Evolutionary conservation across 92 coral and sea anemone genomes (phyloP).

Genomic region (Pocillopora grandis): DNA sequence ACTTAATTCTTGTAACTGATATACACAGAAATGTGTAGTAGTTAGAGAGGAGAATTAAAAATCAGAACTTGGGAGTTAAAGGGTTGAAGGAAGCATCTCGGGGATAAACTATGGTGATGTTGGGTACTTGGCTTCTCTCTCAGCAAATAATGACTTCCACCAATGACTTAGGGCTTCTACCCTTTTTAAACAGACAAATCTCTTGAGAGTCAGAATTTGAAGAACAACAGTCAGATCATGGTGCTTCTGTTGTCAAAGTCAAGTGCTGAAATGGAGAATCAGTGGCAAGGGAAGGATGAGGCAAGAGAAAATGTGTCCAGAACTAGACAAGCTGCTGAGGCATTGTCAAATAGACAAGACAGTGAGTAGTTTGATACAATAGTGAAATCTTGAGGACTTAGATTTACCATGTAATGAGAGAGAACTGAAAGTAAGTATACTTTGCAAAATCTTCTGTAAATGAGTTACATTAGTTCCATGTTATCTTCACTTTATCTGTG

Average conservation of each 20-base stretch:
- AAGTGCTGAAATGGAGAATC: slow-evolving; percentile 53
- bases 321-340: slow-evolving; percentile 89
- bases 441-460: too few relatives aligned
- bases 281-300: slow-evolving; percentile 53
- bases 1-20: too few relatives aligned
- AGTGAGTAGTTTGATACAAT: slow-evolving; percentile 46
- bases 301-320: slow-evolving; percentile 68
- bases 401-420: too few relatives aligned
- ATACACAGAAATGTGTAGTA: too few relatives aligned
- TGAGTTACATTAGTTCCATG: not conserved
- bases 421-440: too few relatives aligned
- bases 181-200: slow-evolving; percentile 47
- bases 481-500: not conserved
- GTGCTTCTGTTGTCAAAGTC: slow-evolving; percentile 67
- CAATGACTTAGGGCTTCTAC: not conserved
- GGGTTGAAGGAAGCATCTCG: too few relatives aligned
- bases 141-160: not conserved
- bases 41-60: too few relatives aligned
- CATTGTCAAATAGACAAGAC: slow-evolving; percentile 82
- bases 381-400: too few relatives aligned
- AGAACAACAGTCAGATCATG: slow-evolving; percentile 79
- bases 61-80: too few relatives aligned
- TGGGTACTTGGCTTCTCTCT: too few relatives aligned
- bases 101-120: too few relatives aligned
- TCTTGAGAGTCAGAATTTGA: slow-evolving; percentile 77